Percentiles rank a stretch among this genome's conserved stretches.
Evolutionary conservation across 2,888 invertebrate species (phyloP).

Genomic region (Imbricaverruca yamaguchii): DNA sequence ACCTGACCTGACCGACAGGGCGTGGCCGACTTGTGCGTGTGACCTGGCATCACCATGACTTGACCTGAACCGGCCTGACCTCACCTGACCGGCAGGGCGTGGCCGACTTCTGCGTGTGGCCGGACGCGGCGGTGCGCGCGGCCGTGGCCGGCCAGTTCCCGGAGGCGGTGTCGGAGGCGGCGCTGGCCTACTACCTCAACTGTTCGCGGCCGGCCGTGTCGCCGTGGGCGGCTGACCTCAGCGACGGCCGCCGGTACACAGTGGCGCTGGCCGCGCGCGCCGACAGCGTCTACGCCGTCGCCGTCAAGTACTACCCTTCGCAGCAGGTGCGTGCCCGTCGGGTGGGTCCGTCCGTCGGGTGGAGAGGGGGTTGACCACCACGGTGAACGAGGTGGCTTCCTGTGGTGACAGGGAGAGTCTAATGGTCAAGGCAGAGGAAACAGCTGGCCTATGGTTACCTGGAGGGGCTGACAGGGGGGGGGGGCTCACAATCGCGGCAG

Average conservation of each 20-base stretch:
- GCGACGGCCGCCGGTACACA: not conserved
- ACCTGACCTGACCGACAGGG: not conserved
- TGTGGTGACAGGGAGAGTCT: too few species aligned
- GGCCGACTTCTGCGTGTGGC: slow-evolving; percentile 14
- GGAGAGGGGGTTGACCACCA: too few species aligned
- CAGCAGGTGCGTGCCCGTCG: not conserved
- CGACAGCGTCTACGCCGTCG: not conserved
- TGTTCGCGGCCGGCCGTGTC: slow-evolving; percentile 71
- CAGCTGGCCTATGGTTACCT: too few species aligned
- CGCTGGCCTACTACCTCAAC: slow-evolving; percentile 69
- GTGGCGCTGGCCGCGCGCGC: not conserved
- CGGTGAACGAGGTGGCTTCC: too few species aligned
- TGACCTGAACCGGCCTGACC: not conserved
- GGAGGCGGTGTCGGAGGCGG: slow-evolving; percentile 51
- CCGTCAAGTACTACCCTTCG: slow-evolving; percentile 4
- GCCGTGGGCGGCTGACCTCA: slow-evolving; percentile 42
- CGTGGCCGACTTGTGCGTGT: not conserved
- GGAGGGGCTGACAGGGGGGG: too few species aligned
- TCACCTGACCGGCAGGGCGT: not conserved
- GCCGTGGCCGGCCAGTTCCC: slow-evolving; percentile 31
- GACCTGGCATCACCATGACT: not conserved
- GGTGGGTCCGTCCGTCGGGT: too few species aligned
- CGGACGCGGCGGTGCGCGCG: not conserved
- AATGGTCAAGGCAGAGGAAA: too few species aligned
- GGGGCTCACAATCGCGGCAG: too few species aligned